Evolutionary conservation across 2,888 invertebrate genomes (phyloP).

Genomic region (Aspidiotus rigidus): DNA sequence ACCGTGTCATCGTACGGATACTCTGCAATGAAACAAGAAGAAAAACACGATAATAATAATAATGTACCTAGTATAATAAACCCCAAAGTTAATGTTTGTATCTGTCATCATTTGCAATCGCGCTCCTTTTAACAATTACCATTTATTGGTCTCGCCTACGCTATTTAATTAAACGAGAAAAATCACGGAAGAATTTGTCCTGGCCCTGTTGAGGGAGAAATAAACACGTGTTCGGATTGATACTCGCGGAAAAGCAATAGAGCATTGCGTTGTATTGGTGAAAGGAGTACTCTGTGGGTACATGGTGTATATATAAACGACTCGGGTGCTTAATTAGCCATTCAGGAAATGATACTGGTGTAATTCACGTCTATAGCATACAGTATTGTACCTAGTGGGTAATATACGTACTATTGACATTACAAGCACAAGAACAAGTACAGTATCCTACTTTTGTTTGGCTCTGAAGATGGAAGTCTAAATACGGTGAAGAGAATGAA

Average conservation of each 20-base stretch:
- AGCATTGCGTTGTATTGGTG: not conserved
- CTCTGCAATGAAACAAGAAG: slow-evolving; percentile 41
- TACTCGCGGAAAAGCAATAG: not conserved
- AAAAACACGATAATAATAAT: slow-evolving; percentile 9
- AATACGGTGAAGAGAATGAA: no score
- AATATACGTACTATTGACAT: no score
- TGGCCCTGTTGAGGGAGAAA: not conserved
- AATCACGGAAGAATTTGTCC: not conserved
- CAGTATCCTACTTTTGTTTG: no score
- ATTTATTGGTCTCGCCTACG: not conserved
- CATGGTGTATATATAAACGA: no score
- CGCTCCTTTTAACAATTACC: not conserved
- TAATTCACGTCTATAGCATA: no score
- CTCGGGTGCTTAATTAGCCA: no score
- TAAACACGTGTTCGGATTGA: not conserved
- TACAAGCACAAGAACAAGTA: no score
- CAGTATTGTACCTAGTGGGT: no score
- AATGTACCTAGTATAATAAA: no score
- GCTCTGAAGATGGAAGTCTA: no score
- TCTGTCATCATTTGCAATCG: not conserved
- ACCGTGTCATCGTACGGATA: slow-evolving; percentile 38
- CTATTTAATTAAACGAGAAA: not conserved
- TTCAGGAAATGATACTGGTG: no score
- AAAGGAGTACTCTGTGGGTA: no score
- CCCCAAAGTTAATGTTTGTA: not conserved